phyloP scores from a whole-genome alignment of 2,797 vertebrate genomes.

The Microtus obscurus region DNA sequence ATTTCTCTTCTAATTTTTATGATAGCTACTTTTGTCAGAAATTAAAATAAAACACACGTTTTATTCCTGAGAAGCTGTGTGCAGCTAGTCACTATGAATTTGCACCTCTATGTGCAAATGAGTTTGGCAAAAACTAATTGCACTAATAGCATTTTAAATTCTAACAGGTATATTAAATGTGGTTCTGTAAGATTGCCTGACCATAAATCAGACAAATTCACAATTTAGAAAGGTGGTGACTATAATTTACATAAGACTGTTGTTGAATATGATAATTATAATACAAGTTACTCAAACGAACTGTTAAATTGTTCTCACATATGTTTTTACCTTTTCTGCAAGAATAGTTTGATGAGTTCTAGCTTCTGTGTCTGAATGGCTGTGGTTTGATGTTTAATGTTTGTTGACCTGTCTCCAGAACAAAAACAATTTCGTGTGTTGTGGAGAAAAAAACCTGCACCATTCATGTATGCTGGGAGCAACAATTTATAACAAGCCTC shows the following conservation, averaged over 20 bases:
- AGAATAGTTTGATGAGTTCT: not conserved
- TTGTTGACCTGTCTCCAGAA: not conserved
- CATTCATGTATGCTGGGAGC: not conserved
- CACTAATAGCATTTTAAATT: slow-evolving; percentile 26
- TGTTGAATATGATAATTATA: slow-evolving; percentile 20
- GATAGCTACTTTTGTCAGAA: not conserved
- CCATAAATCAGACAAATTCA: not conserved
- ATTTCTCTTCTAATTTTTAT: not conserved
- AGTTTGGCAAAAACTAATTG: slow-evolving; percentile 52
- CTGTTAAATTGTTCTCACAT: not conserved
- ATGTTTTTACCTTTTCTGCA: not conserved
- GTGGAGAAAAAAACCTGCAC: not conserved
- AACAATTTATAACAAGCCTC: not conserved
- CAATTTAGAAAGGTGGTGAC: slow-evolving; percentile 12
- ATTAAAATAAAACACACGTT: not conserved
- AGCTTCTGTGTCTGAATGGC: not conserved
- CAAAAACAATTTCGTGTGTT: not conserved
- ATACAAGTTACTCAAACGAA: not conserved
- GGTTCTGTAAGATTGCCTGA: not conserved
- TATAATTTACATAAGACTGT: slow-evolving; percentile 30
- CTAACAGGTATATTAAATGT: slow-evolving; percentile 34
- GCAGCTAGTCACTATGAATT: not conserved
- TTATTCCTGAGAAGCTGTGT: not conserved
- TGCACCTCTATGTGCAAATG: not conserved
- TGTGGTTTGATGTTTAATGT: not conserved